Base-by-base conservation (phyloP, 64 coral and sea anemone genomes). In the Montipora efflorescens region DNA sequence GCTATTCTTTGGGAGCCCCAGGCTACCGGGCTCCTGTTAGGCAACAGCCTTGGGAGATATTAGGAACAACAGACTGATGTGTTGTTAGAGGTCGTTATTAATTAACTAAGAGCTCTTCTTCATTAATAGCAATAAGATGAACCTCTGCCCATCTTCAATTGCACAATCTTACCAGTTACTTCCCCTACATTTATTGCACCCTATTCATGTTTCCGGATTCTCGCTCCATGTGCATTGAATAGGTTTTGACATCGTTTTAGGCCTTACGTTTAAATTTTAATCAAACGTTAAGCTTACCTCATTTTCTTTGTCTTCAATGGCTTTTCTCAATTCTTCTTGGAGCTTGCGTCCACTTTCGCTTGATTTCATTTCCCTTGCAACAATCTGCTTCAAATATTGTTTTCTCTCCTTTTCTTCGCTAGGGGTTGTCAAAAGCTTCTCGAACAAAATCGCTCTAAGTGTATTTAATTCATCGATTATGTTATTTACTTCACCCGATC, bases 291-390 rank as follows among this genome's bases (percentile, higher is more conserved):
- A 23, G 78, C 25, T 84, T 93, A 95, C 94, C 96, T 95, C 96
- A 79, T 98, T 95, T 18, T 98, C 93, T 93, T 93, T 98, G 84
- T 98, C 94, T 87, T 95, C 92, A 48, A 94, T 64, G 20, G 98
- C 95, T 61, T 91, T 89, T 69, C 90, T 90, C 70, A 99, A 68
- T 77, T 99, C 95, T 49, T 67, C 92, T 77, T 94, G 92, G 45
- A 99, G 86, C 68, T 99, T 99, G 1, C 82, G 84, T 47, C 95
- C 95, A 89, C 88, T 78, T 44, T 89, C 75, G 70, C 95, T 96
- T 12, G 89, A 96, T 89, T 96, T 99, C 57, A 89, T 99, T 49
- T 99, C 94, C 55, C 90, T 93, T 8, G 90, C 75, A 53, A 94
- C 89, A 68, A 99, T 90, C 45, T 90, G 76, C 74, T 86, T 99